A percentile compares a stretch with the other conserved stretches of the same genome.
These are phyloP conservation scores for Epizoanthus rinbou DNA, from an alignment of 92 coral and sea anemone species.

Conservation along the genomic window DNA sequence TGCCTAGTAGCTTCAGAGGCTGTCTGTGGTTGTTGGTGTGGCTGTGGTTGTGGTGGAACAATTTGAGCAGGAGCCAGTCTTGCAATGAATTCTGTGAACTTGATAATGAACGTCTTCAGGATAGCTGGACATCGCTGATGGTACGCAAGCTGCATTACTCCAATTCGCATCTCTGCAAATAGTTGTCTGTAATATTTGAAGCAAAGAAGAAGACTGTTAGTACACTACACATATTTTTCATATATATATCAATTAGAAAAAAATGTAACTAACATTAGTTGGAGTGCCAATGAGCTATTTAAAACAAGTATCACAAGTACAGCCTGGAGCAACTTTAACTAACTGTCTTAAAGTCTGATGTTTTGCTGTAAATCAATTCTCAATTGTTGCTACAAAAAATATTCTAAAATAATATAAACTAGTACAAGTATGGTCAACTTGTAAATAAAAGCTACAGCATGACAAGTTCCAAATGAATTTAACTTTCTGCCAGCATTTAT, in stretches of 20 bases:
- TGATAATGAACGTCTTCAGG: constrained; percentile 62
- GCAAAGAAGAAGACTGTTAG: neutral
- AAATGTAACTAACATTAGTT: too few species aligned
- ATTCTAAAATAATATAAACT: too few species aligned
- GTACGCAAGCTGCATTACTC: constrained; percentile 72
- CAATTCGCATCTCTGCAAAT: constrained; percentile 79
- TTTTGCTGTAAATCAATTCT: neutral
- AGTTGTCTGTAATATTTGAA: constrained; percentile 65
- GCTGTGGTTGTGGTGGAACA: constrained; percentile 52
- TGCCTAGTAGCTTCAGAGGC: neutral
- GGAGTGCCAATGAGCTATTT: too few species aligned
- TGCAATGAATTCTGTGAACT: constrained; percentile 77
- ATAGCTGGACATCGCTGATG: constrained; percentile 88
- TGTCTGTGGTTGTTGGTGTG: constrained; percentile 44
- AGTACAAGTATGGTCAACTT: too few species aligned
- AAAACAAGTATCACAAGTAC: neutral
- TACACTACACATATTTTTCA: neutral
- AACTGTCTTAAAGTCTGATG: neutral
- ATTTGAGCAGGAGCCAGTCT: constrained; percentile 75
- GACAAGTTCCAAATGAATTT: too few species aligned
- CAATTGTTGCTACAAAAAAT: neutral
- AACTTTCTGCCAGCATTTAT: too few species aligned
- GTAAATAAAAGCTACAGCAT: too few species aligned
- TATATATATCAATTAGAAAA: neutral
- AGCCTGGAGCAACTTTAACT: neutral